Evolutionary conservation across 2,888 invertebrate species (phyloP).

Genomic region (Eutolmus rufibarbis): DNA sequence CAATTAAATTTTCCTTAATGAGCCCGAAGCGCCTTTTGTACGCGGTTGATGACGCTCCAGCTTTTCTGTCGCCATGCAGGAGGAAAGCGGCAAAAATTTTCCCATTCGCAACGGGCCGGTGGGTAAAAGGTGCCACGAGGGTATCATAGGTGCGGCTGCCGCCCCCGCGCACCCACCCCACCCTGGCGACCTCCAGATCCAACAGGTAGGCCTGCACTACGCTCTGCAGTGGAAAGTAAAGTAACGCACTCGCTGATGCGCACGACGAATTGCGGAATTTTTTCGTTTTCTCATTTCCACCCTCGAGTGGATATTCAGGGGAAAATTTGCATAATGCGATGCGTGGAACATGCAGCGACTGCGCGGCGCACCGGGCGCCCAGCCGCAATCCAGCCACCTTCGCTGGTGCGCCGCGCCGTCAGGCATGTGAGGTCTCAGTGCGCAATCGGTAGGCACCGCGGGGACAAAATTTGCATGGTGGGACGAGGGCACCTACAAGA

Average conservation of each 20-base stretch:
- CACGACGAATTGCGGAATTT: conserved; percentile 20
- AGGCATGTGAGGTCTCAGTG: conserved; percentile 4
- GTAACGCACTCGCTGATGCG: conserved; percentile 23
- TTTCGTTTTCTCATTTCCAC: conserved; percentile 45
- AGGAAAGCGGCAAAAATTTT: not conserved
- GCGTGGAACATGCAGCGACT: conserved; percentile 35
- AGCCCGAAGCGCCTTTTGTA: not conserved
- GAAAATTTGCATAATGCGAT: conserved; percentile 49
- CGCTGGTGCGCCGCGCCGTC: not conserved
- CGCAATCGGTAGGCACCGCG: not conserved
- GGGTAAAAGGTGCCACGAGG: not conserved
- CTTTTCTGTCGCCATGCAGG: not conserved
- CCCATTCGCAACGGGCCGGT: not conserved
- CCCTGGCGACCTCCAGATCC: not conserved
- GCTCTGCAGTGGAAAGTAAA: not conserved
- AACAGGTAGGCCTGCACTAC: not conserved
- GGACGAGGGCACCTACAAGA: not conserved
- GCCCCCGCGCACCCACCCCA: not conserved
- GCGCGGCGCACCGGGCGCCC: not conserved
- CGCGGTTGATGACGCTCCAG: conserved; percentile 22
- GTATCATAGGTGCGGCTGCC: not conserved
- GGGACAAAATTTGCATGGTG: not conserved
- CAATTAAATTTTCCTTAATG: conserved; percentile 43
- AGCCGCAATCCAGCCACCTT: not conserved
- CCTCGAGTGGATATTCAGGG: conserved; percentile 49